A percentile compares a stretch with the other conserved stretches of the same genome.
Evolutionary conservation across 2,888 invertebrate genomes (phyloP).

Genomic region (Pristionchus entomophagus): DNA sequence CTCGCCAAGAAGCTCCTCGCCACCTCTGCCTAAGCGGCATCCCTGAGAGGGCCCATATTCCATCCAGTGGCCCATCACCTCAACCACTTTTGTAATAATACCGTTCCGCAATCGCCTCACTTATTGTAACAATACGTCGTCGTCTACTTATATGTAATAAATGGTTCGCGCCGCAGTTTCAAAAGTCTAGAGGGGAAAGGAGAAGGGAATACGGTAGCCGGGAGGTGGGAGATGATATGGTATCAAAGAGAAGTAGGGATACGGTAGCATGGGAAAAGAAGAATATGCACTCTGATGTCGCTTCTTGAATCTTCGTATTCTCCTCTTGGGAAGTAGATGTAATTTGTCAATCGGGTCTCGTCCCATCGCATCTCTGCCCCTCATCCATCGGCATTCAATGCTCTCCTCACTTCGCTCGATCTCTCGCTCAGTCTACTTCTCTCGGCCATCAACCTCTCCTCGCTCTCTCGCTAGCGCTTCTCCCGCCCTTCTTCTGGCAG

Average conservation of each 20-base stretch:
- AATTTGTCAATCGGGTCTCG: not conserved
- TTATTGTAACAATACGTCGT: not conserved
- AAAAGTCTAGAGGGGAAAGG: too few relatives aligned
- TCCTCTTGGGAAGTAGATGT: not conserved
- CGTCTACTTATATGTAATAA: not conserved
- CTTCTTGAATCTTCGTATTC: too few relatives aligned
- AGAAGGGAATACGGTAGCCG: too few relatives aligned
- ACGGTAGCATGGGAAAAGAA: too few relatives aligned
- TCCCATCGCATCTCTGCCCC: not conserved
- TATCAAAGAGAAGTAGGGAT: too few relatives aligned
- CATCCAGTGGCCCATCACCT: not conserved
- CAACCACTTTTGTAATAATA: too few relatives aligned
- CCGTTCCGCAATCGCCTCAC: too few relatives aligned
- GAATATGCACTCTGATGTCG: too few relatives aligned
- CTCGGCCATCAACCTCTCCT: not conserved
- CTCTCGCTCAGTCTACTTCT: not conserved
- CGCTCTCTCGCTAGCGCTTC: not conserved
- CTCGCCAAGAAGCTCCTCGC: constrained; percentile 45
- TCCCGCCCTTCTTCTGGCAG: too few relatives aligned
- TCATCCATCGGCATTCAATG: not conserved
- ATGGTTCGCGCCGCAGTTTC: not conserved
- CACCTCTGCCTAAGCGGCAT: not conserved
- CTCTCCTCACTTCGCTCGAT: not conserved
- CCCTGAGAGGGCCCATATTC: not conserved
- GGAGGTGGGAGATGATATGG: too few relatives aligned